Conservation (phyloP, 2,113 vertebrate species). For the Microtus richardsoni region DNA sequence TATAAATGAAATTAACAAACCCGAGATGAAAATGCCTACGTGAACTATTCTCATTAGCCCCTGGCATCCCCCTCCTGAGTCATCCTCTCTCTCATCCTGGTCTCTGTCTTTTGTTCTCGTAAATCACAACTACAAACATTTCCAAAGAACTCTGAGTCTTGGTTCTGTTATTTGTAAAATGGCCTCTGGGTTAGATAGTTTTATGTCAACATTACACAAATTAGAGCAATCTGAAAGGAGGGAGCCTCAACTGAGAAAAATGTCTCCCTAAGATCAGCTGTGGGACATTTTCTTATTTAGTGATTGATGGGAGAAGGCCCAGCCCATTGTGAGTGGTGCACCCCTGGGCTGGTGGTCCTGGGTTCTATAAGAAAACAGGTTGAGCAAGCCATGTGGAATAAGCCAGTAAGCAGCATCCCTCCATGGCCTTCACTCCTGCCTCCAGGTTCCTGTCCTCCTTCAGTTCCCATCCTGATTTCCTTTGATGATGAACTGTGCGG, state of each 20-base stretch:
- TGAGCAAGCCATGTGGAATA: background rate
- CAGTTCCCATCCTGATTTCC: background rate
- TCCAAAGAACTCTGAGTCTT: background rate
- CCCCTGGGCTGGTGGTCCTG: background rate
- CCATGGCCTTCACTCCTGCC: too few relatives aligned
- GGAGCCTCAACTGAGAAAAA: background rate
- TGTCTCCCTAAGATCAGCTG: background rate
- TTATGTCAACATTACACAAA: background rate
- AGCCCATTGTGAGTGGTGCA: background rate
- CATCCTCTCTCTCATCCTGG: background rate
- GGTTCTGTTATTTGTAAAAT: background rate
- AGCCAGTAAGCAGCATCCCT: background rate
- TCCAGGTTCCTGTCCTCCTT: background rate
- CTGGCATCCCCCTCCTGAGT: background rate
- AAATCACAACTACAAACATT: background rate
- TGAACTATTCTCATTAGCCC: background rate
- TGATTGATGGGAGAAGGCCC: background rate
- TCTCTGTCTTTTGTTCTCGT: background rate
- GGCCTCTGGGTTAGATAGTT: background rate
- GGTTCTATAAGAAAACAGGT: background rate
- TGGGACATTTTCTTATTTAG: background rate
- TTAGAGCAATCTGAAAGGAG: background rate
- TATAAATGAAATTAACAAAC: background rate
- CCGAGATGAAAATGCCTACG: background rate
- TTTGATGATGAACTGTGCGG: background rate